Evolutionary conservation across 2,113 vertebrate genomes (phyloP).

Genomic region (Perccottus glenii): DNA sequence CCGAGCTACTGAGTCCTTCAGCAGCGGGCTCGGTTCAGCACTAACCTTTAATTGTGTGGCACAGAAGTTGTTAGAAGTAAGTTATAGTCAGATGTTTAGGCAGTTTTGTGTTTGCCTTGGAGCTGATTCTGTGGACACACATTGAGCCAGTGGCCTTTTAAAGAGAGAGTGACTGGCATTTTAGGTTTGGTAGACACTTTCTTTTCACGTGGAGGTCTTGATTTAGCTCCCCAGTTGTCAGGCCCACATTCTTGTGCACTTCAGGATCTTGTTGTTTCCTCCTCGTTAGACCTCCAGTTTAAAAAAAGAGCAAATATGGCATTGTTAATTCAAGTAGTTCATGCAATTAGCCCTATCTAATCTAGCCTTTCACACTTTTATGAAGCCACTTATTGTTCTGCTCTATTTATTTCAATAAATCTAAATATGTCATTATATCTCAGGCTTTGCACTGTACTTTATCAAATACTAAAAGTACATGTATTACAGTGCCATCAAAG

Average conservation of each 20-base stretch:
- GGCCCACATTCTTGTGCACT: constrained; percentile 50
- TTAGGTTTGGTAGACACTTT: constrained; percentile 55
- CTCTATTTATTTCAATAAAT: constrained; percentile 1
- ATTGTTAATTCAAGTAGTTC: neutral
- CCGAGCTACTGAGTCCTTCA: constrained; percentile 12
- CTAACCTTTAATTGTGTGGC: constrained; percentile 11
- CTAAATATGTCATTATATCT: constrained; percentile 33
- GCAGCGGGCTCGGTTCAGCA: neutral
- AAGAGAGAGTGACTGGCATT: constrained; percentile 30
- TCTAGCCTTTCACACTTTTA: neutral
- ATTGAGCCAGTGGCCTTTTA: constrained; percentile 7
- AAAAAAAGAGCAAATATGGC: neutral
- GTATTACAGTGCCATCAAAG: too few relatives aligned
- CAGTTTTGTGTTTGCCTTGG: neutral
- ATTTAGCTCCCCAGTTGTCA: constrained; percentile 69
- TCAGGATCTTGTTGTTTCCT: constrained; percentile 31
- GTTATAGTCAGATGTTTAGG: neutral
- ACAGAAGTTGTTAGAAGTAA: constrained; percentile 7
- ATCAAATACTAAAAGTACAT: neutral
- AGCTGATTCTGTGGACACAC: neutral
- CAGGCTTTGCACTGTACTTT: constrained; percentile 17
- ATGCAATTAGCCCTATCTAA: neutral
- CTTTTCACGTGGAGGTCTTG: constrained; percentile 19
- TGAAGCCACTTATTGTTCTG: constrained; percentile 2
- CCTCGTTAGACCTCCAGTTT: neutral